Evolutionary conservation across 2,797 vertebrate species (phyloP), one percentile per base, ranked within the genome.

Genomic region (Melanotaenia pygmaea): DNA sequence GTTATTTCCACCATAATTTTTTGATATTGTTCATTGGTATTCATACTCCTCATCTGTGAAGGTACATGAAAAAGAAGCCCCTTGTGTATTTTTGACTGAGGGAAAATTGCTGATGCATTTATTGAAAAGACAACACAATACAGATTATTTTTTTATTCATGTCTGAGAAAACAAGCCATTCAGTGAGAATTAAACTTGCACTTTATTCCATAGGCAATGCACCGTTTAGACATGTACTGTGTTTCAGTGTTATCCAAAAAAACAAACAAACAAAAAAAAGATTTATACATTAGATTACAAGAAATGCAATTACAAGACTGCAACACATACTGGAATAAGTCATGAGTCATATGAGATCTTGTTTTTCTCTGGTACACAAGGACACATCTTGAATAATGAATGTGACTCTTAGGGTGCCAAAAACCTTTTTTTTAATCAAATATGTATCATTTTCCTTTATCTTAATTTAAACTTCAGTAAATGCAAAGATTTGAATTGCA

Each of bases 131-230:
- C 16, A 43, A 38, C 1, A 45, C 53, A 66, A 20, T 70, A 35
- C 59, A 70, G 45, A 59, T 63, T 6, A 79, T 45, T 7, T 18
- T 18, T 77, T 81, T 83, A 82, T 83, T 83, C 16, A 72, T 59
- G 76, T 62, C 16, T 61, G 72, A 76, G 43, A 64, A 59, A 62
- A 24, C 75, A 81, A 76, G 9, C 38, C 64, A 66, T 82, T 74
- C 32, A 47, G 8, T 59, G 37, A 74, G 74, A 72, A 68, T 82
- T n/a, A 78, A 56, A 80, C 40, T 74, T 43, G 38, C 57, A 79
- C 71, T 81, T 81, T 74, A 82, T 74, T 82, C 22, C 59, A 78
- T 40, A 62, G 56, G 80, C 72, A 76, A 65, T 38, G 11, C 60
- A 72, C 45, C 20, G 26, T 70, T 57, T 69, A 56, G 56, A 66